These are phyloP conservation scores for Phalacrocorax aristotelis DNA, from an alignment of 2,113 vertebrate genomes.

Conservation along the genomic window DNA sequence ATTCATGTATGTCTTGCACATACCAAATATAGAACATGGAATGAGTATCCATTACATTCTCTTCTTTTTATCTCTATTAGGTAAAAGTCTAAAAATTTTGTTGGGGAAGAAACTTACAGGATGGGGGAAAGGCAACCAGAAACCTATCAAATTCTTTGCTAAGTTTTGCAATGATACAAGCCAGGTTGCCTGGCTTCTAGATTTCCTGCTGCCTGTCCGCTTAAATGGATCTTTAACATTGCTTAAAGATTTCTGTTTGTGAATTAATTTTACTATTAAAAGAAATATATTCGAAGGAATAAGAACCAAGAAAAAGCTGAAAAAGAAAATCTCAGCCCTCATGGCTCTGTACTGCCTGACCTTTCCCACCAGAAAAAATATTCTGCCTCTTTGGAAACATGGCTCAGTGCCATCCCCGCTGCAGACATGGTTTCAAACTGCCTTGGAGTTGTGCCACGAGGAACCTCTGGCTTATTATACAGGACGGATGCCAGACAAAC, in stretches of 20 bases:
- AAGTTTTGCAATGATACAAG: constrained; percentile 27
- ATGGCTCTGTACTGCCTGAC: constrained; percentile 35
- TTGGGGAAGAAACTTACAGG: neutral
- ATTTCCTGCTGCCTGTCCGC: neutral
- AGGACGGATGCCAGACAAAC: constrained; percentile 62
- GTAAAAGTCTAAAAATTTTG: neutral
- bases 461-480: constrained; percentile 55
- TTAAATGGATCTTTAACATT: constrained; percentile 32
- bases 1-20: neutral
- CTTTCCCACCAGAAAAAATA: constrained; percentile 68
- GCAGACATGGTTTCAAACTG: constrained; percentile 59
- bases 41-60: neutral
- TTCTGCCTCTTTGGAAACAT: constrained; percentile 46
- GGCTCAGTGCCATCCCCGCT: constrained; percentile 44
- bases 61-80: neutral
- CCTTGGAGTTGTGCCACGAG: constrained; percentile 28
- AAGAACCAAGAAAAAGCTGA: neutral
- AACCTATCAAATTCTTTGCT: constrained; percentile 1
- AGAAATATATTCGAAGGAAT: neutral
- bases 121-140: neutral
- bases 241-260: constrained; percentile 38
- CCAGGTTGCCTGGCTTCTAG: neutral
- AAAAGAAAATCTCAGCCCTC: constrained; percentile 36
- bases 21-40: neutral
- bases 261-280: constrained; percentile 54